These are phyloP conservation scores for Rallus limicola DNA, from an alignment of 2,113 vertebrate genomes.

Conservation along the genomic window DNA sequence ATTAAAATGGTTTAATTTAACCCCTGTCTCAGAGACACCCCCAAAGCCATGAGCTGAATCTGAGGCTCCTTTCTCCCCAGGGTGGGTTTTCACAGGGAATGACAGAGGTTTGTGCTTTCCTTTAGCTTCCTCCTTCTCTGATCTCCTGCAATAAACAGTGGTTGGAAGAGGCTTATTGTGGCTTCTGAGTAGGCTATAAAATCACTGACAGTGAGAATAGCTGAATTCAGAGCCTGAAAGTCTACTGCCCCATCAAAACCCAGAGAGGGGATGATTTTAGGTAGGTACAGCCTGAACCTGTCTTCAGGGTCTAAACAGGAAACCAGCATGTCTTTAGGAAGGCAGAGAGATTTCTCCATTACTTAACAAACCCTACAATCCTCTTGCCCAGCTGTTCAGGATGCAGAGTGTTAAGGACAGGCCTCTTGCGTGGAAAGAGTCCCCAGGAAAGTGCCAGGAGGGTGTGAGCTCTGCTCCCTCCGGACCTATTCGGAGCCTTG, in stretches of 20 bases:
- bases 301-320: background rate
- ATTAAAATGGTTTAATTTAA: background rate
- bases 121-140: background rate
- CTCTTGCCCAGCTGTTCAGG: background rate
- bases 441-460: background rate
- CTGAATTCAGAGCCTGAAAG: background rate
- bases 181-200: background rate
- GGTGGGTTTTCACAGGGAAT: background rate
- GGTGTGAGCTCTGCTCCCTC: background rate
- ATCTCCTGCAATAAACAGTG: background rate
- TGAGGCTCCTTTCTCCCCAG: background rate
- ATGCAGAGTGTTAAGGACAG: background rate
- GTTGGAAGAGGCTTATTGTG: background rate
- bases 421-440: background rate
- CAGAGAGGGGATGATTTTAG: background rate
- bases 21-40: background rate
- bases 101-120: background rate
- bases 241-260: background rate
- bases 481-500: fast-evolving
- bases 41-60: background rate
- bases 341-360: background rate
- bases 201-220: background rate
- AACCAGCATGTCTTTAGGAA: fast-evolving
- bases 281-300: background rate
- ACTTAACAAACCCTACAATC: background rate